Percentiles rank a stretch among this genome's conserved stretches.
phyloP scores from a whole-genome alignment of 2,888 invertebrate genomes.

The Zygaena filipendulae region DNA sequence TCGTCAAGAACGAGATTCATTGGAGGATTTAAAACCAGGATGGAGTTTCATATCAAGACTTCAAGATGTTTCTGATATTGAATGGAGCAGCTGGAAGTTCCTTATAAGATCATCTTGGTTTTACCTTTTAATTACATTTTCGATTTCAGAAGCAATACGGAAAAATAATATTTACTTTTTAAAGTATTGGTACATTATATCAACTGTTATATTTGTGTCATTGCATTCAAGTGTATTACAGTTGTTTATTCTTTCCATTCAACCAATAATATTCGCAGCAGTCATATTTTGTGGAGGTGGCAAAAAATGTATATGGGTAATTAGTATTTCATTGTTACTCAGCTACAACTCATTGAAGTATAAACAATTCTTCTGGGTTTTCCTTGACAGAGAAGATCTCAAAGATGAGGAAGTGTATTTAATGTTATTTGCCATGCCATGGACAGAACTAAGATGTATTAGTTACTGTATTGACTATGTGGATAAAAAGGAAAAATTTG shows the following conservation, averaged over 20 bases:
- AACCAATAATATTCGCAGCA: constrained; percentile 63
- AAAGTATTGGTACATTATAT: constrained; percentile 65
- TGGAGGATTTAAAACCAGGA: constrained; percentile 65
- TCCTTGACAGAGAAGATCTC: constrained; percentile 45
- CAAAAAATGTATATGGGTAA: constrained; percentile 64
- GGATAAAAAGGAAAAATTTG: constrained; percentile 27
- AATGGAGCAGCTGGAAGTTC: constrained; percentile 75
- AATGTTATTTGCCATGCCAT: constrained; percentile 69
- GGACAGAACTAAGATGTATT: constrained; percentile 80
- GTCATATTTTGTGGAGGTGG: constrained; percentile 53
- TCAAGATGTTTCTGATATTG: constrained; percentile 76
- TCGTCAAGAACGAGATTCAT: constrained; percentile 21
- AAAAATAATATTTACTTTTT: constrained; percentile 27
- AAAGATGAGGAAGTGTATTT: constrained; percentile 65
- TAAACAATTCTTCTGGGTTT: constrained; percentile 50
- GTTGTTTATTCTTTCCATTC: constrained; percentile 54
- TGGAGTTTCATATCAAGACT: constrained; percentile 65
- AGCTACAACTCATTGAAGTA: constrained; percentile 61
- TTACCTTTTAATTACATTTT: constrained; percentile 66
- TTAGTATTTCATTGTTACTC: constrained; percentile 54
- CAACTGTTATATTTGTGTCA: constrained; percentile 55
- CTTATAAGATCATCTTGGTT: constrained; percentile 59
- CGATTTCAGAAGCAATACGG: constrained; percentile 61
- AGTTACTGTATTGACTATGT: constrained; percentile 76
- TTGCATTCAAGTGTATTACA: constrained; percentile 57